Evolutionary conservation across 1,140 invertebrate species (phyloP), one percentile per base, ranked within the genome.

Genomic region (Diorhabda sublineata): DNA sequence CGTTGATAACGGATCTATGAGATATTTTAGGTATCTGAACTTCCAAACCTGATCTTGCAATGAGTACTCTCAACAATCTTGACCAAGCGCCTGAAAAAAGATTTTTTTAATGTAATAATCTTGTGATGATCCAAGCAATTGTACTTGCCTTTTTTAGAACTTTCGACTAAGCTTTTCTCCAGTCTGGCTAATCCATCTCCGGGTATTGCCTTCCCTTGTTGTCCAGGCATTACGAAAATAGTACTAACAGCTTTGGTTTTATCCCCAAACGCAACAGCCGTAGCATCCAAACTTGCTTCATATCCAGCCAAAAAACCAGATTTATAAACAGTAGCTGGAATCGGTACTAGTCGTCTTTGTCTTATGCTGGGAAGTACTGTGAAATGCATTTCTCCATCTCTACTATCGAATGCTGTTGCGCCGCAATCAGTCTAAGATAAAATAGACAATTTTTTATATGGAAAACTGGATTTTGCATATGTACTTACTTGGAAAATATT

Each of bases 351-450:
- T 61, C 92, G 87, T 11, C 92, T 83, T 79, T 92, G 90, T 47
- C 91, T 85, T 0, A 92, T 87, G 0, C 89, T 89, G 0, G 91
- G 91, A 26, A 90, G 87, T 0, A 93, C 91, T 4, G 92, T 90
- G 75, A 94, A 94, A 78, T 93, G 92, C 83, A 94, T 87, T 80
- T 93, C 92, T 2, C 91, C 92, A 73, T 94, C 91, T 61, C 91
- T 81, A 4, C 91, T 89, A 52, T 88, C 85, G 5, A 87, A 88
- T 2, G 90, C 91, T 4, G 88, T 88, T 52, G 82, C 81, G 0
- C 84, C 83, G 79, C 92, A 94, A 70, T 93, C 91, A 3, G 91
- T 93, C 87, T 91, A 84, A 26, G 26, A 26, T 26, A 26, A 26
- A 26, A 26, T 26, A 26, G 26, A 26, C 26, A 26, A 26, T 26